Evolutionary conservation across 2,113 vertebrate genomes (phyloP), one percentile per base, ranked within the genome.

Genomic region (Ascaphus truei): DNA sequence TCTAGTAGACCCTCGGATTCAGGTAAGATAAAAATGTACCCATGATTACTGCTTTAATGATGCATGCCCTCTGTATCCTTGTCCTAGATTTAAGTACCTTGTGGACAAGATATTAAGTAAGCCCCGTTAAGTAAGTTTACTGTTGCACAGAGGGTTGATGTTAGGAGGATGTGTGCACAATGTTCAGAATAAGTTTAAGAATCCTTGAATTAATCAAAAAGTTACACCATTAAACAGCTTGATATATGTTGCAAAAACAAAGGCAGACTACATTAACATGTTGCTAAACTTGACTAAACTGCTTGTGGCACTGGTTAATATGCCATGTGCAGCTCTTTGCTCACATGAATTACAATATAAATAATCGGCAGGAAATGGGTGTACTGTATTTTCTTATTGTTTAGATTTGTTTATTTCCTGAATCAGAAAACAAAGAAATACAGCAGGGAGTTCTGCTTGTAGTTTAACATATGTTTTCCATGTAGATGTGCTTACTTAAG

Each of bases 341-440:
- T 66, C 50, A 43, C 34, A 55, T 66, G 50, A 41, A 66, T 55
- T 66, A 23, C 63, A 55, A 52, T 66, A 29, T 66, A 66, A 66
- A 66, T 66, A 66, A 55, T 52, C 63, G 34, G 39, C 63, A 66
- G 63, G 63, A 66, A 66, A 66, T 66, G 51, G 31, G 43, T 27
- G 50, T 9, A 55, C 63, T 66, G 51, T 55, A 66, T 55, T 66
- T 56, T 66, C 63, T 45, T 60, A 59, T 68, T 68, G 66, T 68
- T 58, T 68, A 59, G 43, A 68, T 58, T 60, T 68, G 66, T 68
- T 68, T 68, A 60, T 36, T 68, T 68, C 66, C 55, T 59, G 55
- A 60, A 37, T 34, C 30, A 37, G 43, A 68, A 68, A 68, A 59
- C 66, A 68, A 68, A 68, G 66, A 27, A 51, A 68, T 68, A 29